Percentiles rank a stretch among this genome's conserved stretches.
Conservation (phyloP, 2,797 vertebrate genomes). For the Catostomus latipinnis region DNA sequence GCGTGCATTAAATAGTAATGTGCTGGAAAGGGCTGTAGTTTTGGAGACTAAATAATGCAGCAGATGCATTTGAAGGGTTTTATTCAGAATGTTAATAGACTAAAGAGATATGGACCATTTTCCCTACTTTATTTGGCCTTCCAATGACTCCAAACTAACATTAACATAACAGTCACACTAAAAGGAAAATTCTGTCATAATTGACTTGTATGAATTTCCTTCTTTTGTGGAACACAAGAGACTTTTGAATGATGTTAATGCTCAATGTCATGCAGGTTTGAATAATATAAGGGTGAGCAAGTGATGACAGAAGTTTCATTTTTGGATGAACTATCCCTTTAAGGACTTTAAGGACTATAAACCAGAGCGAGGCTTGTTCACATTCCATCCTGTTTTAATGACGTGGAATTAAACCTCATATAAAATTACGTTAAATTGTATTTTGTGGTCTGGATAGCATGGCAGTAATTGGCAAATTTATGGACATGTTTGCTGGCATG, state of each 20-base stretch:
- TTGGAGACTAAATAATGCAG: constrained; percentile 65
- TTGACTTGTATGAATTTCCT: no score
- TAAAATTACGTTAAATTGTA: constrained; percentile 16
- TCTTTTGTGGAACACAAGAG: no score
- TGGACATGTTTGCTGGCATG: not conserved
- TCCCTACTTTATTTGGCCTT: constrained; percentile 47
- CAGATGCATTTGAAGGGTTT: constrained; percentile 58
- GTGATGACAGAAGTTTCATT: no score
- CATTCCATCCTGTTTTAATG: not conserved
- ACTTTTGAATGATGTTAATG: no score
- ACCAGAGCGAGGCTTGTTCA: not conserved
- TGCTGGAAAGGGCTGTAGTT: constrained; percentile 55
- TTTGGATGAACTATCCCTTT: no score
- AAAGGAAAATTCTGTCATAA: no score
- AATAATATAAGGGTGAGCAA: no score
- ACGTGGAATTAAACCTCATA: not conserved
- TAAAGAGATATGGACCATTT: constrained; percentile 45
- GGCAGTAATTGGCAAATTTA: constrained; percentile 8
- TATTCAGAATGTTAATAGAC: constrained; percentile 56
- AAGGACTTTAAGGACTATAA: not conserved
- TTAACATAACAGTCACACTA: no score
- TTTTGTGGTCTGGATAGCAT: not conserved
- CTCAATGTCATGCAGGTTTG: no score
- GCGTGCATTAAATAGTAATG: constrained; percentile 66
- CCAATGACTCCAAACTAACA: not conserved